Conservation (phyloP, 2,888 invertebrate species). For the Rotaria socialis region DNA sequence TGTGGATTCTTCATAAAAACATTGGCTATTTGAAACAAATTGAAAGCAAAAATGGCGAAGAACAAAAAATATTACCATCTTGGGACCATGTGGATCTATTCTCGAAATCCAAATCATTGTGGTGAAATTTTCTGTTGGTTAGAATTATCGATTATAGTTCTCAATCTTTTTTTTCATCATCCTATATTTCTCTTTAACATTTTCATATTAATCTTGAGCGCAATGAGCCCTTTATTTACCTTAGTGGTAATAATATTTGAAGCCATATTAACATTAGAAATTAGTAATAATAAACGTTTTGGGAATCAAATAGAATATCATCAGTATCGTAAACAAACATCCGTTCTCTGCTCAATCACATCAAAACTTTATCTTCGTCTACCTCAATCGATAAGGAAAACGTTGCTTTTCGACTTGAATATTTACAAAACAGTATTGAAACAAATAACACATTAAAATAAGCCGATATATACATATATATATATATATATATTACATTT, state of each 20-base stretch:
- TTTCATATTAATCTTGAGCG: not conserved
- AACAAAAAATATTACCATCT: slow-evolving; percentile 9
- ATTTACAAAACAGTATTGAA: not conserved
- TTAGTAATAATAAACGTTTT: slow-evolving; percentile 25
- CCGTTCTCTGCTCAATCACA: not conserved
- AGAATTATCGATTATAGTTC: not conserved
- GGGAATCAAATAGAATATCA: not conserved
- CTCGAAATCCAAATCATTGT: not conserved
- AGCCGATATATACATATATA: too few relatives aligned
- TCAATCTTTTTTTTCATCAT: not conserved
- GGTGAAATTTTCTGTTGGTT: not conserved
- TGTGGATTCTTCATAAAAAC: not conserved
- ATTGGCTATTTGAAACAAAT: not conserved
- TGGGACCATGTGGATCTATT: not conserved
- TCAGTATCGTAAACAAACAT: not conserved
- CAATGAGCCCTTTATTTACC: not conserved
- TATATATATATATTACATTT: too few relatives aligned
- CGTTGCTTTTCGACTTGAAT: not conserved
- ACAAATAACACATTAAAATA: not conserved
- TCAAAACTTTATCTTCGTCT: not conserved
- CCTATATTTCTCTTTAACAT: not conserved
- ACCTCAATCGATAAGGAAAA: not conserved
- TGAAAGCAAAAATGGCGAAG: not conserved
- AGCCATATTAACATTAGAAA: not conserved
- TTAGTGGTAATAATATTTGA: not conserved